Evolutionary conservation across 2,113 vertebrate species (phyloP).

Genomic region (Morone saxatilis): DNA sequence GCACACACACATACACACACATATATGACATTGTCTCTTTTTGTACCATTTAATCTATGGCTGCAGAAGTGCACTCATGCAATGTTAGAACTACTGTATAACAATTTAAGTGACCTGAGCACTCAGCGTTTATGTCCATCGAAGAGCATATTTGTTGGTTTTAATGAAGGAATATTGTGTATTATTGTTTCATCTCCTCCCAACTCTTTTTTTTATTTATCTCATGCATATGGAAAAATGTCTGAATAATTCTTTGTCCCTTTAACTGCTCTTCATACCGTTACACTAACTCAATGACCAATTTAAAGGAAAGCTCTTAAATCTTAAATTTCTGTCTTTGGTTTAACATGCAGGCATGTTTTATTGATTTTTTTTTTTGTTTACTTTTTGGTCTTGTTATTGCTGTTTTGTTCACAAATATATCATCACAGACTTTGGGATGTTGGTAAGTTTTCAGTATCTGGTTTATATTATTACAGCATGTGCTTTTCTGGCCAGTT

Average conservation of each 20-base stretch:
- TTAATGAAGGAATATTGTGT: conserved; percentile 55
- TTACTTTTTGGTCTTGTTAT: conserved; percentile 4
- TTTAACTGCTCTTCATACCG: conserved; percentile 4
- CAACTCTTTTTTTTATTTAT: conserved; percentile 7
- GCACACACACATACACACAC: conserved; percentile 23
- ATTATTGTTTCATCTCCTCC: conserved; percentile 21
- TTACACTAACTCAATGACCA: conserved; percentile 5
- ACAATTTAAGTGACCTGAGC: conserved; percentile 71
- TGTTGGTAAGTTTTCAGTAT: conserved; percentile 18
- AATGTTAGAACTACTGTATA: conserved; percentile 76
- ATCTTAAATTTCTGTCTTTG: conserved; percentile 46
- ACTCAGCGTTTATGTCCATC: conserved; percentile 48
- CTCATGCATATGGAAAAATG: conserved; percentile 12
- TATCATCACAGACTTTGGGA: conserved; percentile 23
- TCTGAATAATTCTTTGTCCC: conserved; percentile 12
- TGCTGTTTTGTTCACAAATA: conserved; percentile 22
- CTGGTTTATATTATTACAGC: conserved; percentile 38
- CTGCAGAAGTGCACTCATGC: conserved; percentile 68
- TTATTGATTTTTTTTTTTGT: conserved; percentile 19
- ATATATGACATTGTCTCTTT: conserved; percentile 46
- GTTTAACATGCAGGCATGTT: conserved; percentile 87
- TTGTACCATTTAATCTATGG: conserved; percentile 58
- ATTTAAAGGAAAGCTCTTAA: conserved; percentile 48
- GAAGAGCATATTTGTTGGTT: conserved; percentile 53
- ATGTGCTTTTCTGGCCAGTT: conserved; percentile 37